Evolutionary conservation across 2,888 invertebrate species (phyloP).

Genomic region (Ceriagrion tenellum): DNA sequence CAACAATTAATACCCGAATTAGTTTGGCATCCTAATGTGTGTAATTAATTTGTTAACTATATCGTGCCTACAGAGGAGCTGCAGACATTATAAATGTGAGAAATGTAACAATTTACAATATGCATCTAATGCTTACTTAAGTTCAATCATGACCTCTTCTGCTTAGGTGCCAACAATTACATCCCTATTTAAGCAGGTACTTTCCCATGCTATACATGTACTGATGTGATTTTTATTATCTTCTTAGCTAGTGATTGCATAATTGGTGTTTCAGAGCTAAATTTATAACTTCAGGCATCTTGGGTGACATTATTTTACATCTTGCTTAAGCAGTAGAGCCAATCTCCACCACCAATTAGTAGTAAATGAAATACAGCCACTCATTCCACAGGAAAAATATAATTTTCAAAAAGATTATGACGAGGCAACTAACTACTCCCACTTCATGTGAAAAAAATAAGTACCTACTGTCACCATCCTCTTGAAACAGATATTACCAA

Average conservation of each 20-base stretch:
- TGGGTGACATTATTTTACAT: not conserved
- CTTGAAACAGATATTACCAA: not conserved
- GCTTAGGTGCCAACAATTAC: not conserved
- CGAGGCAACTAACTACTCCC: not conserved
- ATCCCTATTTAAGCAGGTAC: not conserved
- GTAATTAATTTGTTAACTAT: not conserved
- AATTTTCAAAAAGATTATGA: not conserved
- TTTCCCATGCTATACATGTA: not conserved
- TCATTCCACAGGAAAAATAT: not conserved
- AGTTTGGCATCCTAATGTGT: not conserved
- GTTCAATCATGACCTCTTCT: not conserved
- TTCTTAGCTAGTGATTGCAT: not conserved
- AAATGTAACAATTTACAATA: not conserved
- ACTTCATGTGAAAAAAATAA: not conserved
- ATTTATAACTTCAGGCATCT: not conserved
- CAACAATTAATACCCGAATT: not conserved
- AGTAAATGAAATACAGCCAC: not conserved
- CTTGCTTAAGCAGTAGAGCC: not conserved
- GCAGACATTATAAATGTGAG: not conserved
- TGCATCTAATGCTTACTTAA: not conserved
- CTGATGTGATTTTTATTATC: not conserved
- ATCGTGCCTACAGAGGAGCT: not conserved
- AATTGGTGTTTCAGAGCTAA: not conserved
- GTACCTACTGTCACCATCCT: slow-evolving; percentile 9
- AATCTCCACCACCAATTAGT: not conserved